Conservation (phyloP, 2,888 invertebrate species). For the Pasiphila rectangulata region DNA sequence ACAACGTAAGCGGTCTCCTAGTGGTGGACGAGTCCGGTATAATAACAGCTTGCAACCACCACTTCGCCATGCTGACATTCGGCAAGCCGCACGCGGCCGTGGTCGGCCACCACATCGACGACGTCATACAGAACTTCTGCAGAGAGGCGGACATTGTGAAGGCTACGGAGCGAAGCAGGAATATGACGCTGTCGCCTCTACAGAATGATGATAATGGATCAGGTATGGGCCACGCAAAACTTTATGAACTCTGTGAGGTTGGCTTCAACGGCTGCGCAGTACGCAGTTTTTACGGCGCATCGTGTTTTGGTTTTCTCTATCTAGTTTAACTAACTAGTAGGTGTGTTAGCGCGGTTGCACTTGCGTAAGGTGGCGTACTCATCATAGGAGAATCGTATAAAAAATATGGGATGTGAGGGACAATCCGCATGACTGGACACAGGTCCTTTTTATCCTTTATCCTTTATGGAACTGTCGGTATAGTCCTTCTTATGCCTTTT, state of each 20-base stretch:
- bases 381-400: no score
- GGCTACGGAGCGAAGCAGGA: slow-evolving; percentile 62
- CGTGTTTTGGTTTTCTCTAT: no score
- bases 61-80: slow-evolving; percentile 84
- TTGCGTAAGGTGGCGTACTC: no score
- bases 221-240: no score
- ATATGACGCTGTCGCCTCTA: slow-evolving; percentile 79
- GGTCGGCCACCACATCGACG: slow-evolving; percentile 77
- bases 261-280: no score
- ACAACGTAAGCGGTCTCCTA: slow-evolving; percentile 84
- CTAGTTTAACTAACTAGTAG: no score
- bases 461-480: not conserved
- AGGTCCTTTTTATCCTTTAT: not conserved
- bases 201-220: slow-evolving; percentile 76
- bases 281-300: no score
- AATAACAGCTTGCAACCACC: slow-evolving; percentile 84
- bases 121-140: slow-evolving; percentile 83
- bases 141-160: slow-evolving; percentile 77
- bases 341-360: no score
- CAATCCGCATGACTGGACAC: no score
- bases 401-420: no score
- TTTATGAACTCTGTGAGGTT: no score
- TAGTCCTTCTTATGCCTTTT: no score
- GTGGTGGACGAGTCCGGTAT: slow-evolving; percentile 83
- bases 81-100: slow-evolving; percentile 83